A percentile compares a stretch with the other conserved stretches of the same genome.
Evolutionary conservation across 2,888 invertebrate species (phyloP).

Genomic region (Matsumyia berberina): DNA sequence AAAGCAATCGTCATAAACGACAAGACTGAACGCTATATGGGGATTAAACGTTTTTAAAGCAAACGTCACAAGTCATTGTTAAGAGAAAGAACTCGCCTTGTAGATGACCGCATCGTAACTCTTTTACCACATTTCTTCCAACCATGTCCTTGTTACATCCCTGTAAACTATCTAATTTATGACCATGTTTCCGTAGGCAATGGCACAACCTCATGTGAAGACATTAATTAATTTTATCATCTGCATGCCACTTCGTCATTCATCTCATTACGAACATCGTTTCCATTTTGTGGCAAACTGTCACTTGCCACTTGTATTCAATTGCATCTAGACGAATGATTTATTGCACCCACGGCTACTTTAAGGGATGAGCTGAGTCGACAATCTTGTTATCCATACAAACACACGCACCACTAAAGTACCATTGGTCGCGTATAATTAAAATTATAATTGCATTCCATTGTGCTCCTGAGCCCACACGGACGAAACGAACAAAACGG

Average conservation of each 20-base stretch:
- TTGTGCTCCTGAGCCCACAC: conserved; percentile 30
- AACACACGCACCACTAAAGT: conserved; percentile 22
- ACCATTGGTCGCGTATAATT: conserved; percentile 54
- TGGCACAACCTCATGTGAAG: background rate
- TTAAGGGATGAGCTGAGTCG: background rate
- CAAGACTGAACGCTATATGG: too few species aligned
- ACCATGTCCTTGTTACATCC: too few species aligned
- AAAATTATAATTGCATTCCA: conserved; percentile 75
- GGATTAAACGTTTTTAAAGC: too few species aligned
- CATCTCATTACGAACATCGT: background rate
- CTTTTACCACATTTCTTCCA: too few species aligned
- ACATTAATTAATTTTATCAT: conserved; percentile 30
- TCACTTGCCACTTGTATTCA: conserved; percentile 21
- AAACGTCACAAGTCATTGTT: too few species aligned
- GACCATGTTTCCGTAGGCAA: conserved; percentile 1
- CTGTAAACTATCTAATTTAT: conserved; percentile 1
- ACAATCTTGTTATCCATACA: conserved; percentile 2
- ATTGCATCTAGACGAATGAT: conserved; percentile 27
- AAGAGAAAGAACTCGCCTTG: too few species aligned
- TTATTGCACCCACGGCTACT: conserved; percentile 2
- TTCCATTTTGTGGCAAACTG: conserved; percentile 12
- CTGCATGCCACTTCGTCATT: background rate
- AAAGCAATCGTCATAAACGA: too few species aligned
- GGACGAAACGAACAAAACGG: background rate
- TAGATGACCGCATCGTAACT: too few species aligned